phyloP scores from a whole-genome alignment of 2,797 vertebrate genomes.

The Thaleichthys pacificus region DNA sequence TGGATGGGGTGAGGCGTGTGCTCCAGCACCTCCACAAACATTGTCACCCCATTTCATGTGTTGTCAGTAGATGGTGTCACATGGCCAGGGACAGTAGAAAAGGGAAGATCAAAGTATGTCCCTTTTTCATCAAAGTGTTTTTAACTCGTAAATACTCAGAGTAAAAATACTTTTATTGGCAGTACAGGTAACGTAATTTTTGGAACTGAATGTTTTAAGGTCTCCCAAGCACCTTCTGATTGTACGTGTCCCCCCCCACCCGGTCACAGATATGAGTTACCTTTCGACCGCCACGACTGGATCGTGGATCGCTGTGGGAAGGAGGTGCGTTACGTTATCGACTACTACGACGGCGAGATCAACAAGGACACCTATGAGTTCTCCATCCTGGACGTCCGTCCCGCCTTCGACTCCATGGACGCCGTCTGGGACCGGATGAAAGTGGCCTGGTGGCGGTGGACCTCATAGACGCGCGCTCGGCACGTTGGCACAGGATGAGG shows the following conservation, averaged over 20 bases:
- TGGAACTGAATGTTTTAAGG: background rate
- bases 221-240: too few species aligned
- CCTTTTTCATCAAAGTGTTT: too few species aligned
- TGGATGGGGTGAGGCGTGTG: conserved; percentile 89
- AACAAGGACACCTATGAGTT: conserved; percentile 86
- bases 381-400: conserved; percentile 92
- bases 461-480: conserved; percentile 70
- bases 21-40: background rate
- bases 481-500: background rate
- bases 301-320: conserved; percentile 91
- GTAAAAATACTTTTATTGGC: background rate
- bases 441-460: conserved; percentile 96
- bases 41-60: background rate
- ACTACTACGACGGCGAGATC: conserved; percentile 93
- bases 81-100: background rate
- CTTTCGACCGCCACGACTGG: conserved; percentile 96
- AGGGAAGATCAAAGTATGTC: too few species aligned
- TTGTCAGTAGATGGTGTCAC: background rate
- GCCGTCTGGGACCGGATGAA: conserved; percentile 95
- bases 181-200: background rate
- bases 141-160: too few species aligned
- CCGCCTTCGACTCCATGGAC: conserved; percentile 86
- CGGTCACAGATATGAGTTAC: conserved; percentile 86
- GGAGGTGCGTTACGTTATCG: conserved; percentile 93
- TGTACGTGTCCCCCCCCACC: background rate